Evolutionary conservation across 1,140 invertebrate species (phyloP).

Genomic region (Euwallacea fornicatus): DNA sequence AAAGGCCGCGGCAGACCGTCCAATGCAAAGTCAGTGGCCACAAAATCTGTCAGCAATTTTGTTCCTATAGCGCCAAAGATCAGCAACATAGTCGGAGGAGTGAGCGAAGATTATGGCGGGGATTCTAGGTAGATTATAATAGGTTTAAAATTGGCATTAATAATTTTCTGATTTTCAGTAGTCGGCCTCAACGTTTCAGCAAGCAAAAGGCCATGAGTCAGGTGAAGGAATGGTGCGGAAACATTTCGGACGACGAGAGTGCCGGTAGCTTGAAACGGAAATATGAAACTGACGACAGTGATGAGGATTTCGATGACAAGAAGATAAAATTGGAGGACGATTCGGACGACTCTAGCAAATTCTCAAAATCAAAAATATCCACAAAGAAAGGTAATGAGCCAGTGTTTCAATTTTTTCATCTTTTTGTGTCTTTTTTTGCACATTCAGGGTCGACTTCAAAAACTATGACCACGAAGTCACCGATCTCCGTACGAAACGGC

Average conservation of each 20-base stretch:
- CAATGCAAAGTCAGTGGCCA: slow-evolving; percentile 20
- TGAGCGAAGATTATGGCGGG: slow-evolving; percentile 44
- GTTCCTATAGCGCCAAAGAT: slow-evolving; percentile 23
- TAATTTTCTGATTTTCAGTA: slow-evolving; percentile 40
- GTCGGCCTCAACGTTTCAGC: slow-evolving; percentile 72
- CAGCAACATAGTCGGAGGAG: slow-evolving; percentile 18
- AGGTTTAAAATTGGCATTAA: background rate
- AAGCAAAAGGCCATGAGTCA: slow-evolving; percentile 80
- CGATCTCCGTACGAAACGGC: slow-evolving; percentile 33
- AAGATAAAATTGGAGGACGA: slow-evolving; percentile 56
- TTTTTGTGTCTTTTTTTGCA: background rate
- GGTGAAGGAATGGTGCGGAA: slow-evolving; percentile 80
- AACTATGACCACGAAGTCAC: slow-evolving; percentile 11
- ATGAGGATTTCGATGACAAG: slow-evolving; percentile 57
- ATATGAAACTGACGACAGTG: slow-evolving; percentile 55
- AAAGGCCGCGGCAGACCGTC: slow-evolving; percentile 49
- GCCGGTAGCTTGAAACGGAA: slow-evolving; percentile 42
- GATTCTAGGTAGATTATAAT: slow-evolving; percentile 16
- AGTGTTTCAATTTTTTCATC: background rate
- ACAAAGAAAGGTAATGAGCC: slow-evolving; percentile 15
- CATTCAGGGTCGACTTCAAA: background rate
- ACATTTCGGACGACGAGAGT: slow-evolving; percentile 63
- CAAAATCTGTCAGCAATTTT: slow-evolving; percentile 13
- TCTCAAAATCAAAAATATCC: slow-evolving; percentile 14
- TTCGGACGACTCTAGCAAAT: slow-evolving; percentile 46